Base-by-base conservation (phyloP, 2,888 invertebrate genomes). In the Cynaeus angustus region DNA sequence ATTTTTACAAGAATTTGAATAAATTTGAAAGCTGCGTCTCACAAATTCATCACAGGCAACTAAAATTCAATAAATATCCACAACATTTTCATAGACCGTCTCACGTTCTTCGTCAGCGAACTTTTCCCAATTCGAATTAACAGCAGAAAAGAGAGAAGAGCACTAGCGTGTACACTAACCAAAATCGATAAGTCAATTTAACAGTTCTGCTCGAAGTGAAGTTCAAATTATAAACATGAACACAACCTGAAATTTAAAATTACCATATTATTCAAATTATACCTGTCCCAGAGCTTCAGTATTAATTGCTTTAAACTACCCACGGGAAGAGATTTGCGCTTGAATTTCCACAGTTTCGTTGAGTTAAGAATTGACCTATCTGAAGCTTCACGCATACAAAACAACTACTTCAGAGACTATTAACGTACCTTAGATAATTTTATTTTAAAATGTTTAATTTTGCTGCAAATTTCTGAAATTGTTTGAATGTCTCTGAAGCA, bases 181-280 rank as follows among this genome's bases (percentile, higher is more conserved):
- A 14, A 46, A 46, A 46, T 46, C 46, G 16, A 46, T 46, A 46
- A 21, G n/a, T n/a, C n/a, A 38, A 5, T 45, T 45, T 45, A 14
- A 21, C 46, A 9, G 3, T 21, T n/a, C 26, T 10, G 1, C 48
- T n/a, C 6, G 28, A 50, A 48, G 13, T 48, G 13, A 21, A 8
- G 28, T 50, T 28, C 48, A 28, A 26, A 37, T 37, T 53, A 53
- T 33, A 53, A 53, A 53, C 53, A 53, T 13, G 13, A 53, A 21
- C 37, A 53, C 53, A 53, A 6, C 37, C 37, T 37, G 16, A 53
- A 33, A 37, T 53, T 53, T 37, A 46, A 59, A 59, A 59, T 59
- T 59, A 59, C 28, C 59, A 59, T 59, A 59, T 59, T 59, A 59
- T 59, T 59, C 59, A 45, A 59, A 59, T 59, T 59, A 43, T 45